Conservation (phyloP, 2,888 invertebrate genomes). For the Drosophila rellima region DNA sequence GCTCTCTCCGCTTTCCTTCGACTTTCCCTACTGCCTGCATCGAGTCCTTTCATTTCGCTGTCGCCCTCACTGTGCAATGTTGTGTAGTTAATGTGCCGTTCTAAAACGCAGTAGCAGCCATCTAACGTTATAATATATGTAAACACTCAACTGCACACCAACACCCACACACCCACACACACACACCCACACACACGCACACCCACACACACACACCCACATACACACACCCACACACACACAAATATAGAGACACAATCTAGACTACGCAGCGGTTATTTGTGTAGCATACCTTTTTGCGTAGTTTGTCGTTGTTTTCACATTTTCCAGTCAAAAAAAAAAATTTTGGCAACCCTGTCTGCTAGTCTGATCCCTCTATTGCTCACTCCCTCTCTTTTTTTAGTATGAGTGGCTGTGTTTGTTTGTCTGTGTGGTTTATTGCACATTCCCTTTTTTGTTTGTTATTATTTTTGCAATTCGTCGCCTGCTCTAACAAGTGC, state of each 20-base stretch:
- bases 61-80: conserved; percentile 67
- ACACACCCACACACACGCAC: conserved; percentile 13
- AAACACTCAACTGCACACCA: conserved; percentile 71
- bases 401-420: neutral
- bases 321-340: conserved; percentile 58
- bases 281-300: conserved; percentile 76
- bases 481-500: conserved; percentile 56
- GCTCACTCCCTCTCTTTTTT: neutral
- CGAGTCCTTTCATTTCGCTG: conserved; percentile 20
- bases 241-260: conserved; percentile 21
- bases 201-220: conserved; percentile 40
- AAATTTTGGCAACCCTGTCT: conserved; percentile 6
- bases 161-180: conserved; percentile 16
- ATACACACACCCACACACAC: conserved; percentile 12
- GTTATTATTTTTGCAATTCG: conserved; percentile 21
- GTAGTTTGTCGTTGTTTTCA: conserved; percentile 74
- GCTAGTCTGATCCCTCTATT: neutral
- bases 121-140: conserved; percentile 68
- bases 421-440: conserved; percentile 12
- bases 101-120: conserved; percentile 73
- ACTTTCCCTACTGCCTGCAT: neutral
- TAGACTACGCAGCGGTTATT: conserved; percentile 63
- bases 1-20: neutral
- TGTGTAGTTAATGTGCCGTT: conserved; percentile 79
- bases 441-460: conserved; percentile 53